These are phyloP conservation scores for Acanthornis magna DNA, from an alignment of 2,797 vertebrate species.

Conservation along the genomic window DNA sequence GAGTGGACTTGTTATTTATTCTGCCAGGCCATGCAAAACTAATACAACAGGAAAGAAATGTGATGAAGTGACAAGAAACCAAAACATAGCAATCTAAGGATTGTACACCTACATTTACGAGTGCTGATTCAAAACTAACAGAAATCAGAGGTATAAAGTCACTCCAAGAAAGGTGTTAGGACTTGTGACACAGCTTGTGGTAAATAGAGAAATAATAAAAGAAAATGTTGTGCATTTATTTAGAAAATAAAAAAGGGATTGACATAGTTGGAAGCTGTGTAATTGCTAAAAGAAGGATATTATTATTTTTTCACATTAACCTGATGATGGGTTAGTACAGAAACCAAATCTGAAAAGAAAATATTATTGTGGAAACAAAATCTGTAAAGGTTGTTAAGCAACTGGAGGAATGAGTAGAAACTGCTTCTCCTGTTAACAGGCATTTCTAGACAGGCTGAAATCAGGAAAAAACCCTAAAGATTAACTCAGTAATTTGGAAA, in stretches of 20 bases:
- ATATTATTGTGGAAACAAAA: background rate
- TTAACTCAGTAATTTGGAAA: background rate
- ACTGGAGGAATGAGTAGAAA: background rate
- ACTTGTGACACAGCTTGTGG: background rate
- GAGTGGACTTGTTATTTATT: background rate
- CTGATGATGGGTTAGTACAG: background rate
- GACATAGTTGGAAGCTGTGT: background rate
- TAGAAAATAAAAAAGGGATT: conserved; percentile 7
- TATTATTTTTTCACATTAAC: conserved; percentile 8
- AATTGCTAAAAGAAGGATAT: conserved; percentile 7
- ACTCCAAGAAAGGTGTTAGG: background rate
- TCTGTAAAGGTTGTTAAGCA: background rate
- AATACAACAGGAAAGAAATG: background rate
- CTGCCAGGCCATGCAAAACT: background rate
- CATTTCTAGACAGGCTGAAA: conserved; percentile 8
- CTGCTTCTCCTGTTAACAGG: background rate
- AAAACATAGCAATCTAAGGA: background rate
- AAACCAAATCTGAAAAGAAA: conserved; percentile 8
- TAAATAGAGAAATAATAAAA: conserved; percentile 4
- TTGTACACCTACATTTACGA: background rate
- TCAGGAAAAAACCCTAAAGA: background rate
- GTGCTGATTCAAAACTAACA: background rate
- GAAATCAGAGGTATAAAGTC: background rate
- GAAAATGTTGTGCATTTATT: background rate
- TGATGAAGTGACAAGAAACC: background rate